Base-by-base conservation (phyloP, 2,888 invertebrate genomes). In the Nymphalis polychloros region DNA sequence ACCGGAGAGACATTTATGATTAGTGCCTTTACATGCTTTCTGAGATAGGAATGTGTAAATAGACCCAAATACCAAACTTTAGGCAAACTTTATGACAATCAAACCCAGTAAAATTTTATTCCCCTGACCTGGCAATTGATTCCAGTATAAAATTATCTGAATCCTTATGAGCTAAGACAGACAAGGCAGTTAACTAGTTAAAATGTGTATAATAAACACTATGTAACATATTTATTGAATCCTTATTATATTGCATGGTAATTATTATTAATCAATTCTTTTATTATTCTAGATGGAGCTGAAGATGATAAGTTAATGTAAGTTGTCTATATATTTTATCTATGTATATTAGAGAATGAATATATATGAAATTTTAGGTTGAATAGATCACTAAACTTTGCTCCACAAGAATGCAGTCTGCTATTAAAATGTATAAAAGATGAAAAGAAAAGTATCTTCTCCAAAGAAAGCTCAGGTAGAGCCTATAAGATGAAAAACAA, bases 371-470 rank as follows among this genome's bases (percentile, higher is more conserved):
- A 41, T 47, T 61, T 69, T 64, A 73, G 72, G 52, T n/a, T 49
- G n/a, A 61, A 50, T 31, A 76, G 84, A 53, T 78, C 86, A 48
- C 70, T 80, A 8, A 87, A 88, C 67, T 92, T 92, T 73, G 81
- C 88, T 1, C 82, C 87, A 1, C 77, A 84, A 68, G 92, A 92
- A 70, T 88, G 86, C 68, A 82, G 78, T 69, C 75, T 91, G 1
- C 75, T 92, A 16, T 75, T 92, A 10, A 81, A 87, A 72, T 90
- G 90, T 78, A 88, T 89, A 2, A 82, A 82, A 70, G 78, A 82
- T 70, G 92, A 92, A 74, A 90, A 87, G 69, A 81, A 82, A 52
- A 71, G 79, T 64, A 73, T 92, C 47, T 85, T 91, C 64, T 78
- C 71, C 5, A 87, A 82, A 72, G 77, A 74, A 13, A 78, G 66